Evolutionary conservation across 2,888 invertebrate species (phyloP).

Genomic region (Cryptus armator): DNA sequence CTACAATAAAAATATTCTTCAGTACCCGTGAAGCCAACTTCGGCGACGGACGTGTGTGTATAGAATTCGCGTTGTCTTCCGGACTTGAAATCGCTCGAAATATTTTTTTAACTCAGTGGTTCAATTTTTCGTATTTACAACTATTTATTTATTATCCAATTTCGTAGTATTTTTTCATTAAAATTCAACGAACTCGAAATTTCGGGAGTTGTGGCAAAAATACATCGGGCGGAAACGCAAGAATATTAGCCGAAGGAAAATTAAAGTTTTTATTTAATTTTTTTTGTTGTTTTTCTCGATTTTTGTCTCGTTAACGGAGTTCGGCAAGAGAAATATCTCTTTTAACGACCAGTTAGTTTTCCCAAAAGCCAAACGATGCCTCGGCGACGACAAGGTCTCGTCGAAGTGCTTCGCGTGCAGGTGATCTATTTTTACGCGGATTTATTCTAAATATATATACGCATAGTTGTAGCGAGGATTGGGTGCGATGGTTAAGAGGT

Average conservation of each 20-base stretch:
- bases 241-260: no score
- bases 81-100: no score
- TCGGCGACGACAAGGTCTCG: constrained; percentile 34
- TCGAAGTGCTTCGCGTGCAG: constrained; percentile 49
- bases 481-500: constrained; percentile 8
- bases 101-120: no score
- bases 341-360: constrained; percentile 10
- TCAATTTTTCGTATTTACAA: no score
- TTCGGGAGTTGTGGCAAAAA: no score
- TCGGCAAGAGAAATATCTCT: constrained; percentile 3
- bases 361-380: constrained; percentile 7
- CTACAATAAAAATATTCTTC: constrained; percentile 34
- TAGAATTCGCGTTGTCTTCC: no score
- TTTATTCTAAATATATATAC: constrained; percentile 52
- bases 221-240: no score
- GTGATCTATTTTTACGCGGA: constrained; percentile 59
- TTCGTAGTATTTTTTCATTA: no score
- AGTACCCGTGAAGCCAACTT: constrained; percentile 34
- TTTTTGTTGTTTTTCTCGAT: background rate
- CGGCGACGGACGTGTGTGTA: constrained; percentile 22
- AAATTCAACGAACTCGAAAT: background rate
- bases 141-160: no score
- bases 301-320: background rate
- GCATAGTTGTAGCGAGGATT: background rate
- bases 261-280: no score